These are phyloP conservation scores for Xenops minutus DNA, from an alignment of 2,797 vertebrate species.

Conservation along the genomic window DNA sequence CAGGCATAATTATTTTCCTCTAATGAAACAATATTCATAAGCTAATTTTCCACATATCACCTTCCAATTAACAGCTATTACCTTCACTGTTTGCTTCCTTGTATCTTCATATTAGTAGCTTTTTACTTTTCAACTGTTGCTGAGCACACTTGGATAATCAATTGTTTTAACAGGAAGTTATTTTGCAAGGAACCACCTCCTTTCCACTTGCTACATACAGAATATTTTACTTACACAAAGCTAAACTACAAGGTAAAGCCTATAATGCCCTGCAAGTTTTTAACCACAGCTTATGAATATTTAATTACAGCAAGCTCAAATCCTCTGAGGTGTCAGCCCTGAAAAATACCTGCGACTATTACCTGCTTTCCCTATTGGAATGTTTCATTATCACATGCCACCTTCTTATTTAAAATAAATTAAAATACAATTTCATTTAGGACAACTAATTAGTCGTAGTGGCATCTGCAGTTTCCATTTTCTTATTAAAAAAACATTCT, in stretches of 20 bases:
- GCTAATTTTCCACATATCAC: background rate
- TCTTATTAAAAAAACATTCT: background rate
- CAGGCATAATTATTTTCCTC: background rate
- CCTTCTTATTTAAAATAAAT: background rate
- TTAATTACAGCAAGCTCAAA: background rate
- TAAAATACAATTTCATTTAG: rapidly evolving
- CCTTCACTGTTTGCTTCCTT: background rate
- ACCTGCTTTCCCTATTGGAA: background rate
- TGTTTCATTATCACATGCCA: background rate
- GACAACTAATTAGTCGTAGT: background rate
- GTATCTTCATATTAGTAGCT: background rate
- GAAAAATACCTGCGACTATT: background rate
- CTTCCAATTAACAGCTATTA: background rate
- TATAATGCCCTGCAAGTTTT: background rate
- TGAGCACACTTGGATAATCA: background rate
- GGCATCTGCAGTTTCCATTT: background rate
- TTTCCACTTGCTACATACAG: background rate
- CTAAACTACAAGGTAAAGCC: background rate
- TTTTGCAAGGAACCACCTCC: background rate
- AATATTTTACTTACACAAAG: background rate
- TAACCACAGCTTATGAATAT: background rate
- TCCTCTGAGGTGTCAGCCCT: background rate
- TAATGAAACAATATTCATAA: background rate
- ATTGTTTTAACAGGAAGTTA: background rate
- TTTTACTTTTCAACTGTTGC: background rate